These are phyloP conservation scores for Abrostola tripartita DNA, from an alignment of 2,888 invertebrate species.

Conservation along the genomic window DNA sequence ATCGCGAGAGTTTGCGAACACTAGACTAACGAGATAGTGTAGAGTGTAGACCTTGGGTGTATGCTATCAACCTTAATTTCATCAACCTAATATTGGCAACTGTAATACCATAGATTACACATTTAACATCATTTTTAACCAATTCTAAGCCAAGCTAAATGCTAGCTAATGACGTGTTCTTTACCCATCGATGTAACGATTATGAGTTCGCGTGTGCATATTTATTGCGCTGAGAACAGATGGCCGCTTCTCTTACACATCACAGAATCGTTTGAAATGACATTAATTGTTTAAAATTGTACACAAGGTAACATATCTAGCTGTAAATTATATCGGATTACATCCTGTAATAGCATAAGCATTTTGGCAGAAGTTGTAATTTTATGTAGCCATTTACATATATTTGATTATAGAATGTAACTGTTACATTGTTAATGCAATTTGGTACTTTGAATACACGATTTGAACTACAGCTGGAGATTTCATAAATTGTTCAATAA, in stretches of 20 bases:
- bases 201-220: constrained; percentile 9
- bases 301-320: constrained; percentile 33
- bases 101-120: neutral
- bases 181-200: constrained; percentile 4
- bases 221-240: constrained; percentile 21
- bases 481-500: constrained; percentile 54
- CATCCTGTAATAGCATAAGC: constrained; percentile 40
- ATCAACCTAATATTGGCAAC: neutral
- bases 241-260: constrained; percentile 22
- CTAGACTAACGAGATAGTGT: neutral
- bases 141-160: constrained; percentile 6
- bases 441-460: constrained; percentile 40
- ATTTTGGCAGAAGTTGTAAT: constrained; percentile 40
- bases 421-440: constrained; percentile 33
- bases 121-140: constrained; percentile 1
- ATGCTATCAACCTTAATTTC: too few relatives aligned
- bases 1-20: too few relatives aligned
- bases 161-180: constrained; percentile 6
- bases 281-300: constrained; percentile 35
- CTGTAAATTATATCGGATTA: constrained; percentile 33
- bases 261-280: constrained; percentile 38
- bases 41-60: too few relatives aligned
- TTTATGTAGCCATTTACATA: constrained; percentile 19
- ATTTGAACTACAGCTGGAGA: constrained; percentile 30
- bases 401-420: constrained; percentile 17